Evolutionary conservation across 2,113 vertebrate genomes (phyloP).

Genomic region (Mus musculus): DNA sequence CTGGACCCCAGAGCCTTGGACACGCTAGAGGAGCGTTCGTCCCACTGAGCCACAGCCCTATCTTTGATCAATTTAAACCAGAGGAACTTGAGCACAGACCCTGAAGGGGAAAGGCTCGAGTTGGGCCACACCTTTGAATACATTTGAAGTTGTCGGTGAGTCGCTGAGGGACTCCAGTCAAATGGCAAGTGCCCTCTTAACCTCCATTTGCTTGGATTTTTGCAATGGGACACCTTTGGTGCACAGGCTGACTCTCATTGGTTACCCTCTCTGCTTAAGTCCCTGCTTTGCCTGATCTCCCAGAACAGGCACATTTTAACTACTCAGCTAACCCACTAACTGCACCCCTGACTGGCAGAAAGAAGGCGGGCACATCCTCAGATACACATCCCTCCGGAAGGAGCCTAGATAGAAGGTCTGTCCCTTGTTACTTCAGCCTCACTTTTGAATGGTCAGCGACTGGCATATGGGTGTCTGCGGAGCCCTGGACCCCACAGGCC

Average conservation of each 20-base stretch:
- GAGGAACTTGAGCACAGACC: background rate
- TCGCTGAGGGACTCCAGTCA: background rate
- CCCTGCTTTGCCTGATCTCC: background rate
- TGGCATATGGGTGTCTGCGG: background rate
- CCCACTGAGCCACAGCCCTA: background rate
- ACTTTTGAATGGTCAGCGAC: background rate
- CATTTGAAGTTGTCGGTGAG: background rate
- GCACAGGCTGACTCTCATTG: background rate
- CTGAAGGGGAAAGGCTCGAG: background rate
- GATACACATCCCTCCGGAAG: background rate
- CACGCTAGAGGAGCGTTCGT: background rate
- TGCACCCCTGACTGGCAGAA: background rate
- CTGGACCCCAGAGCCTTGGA: background rate
- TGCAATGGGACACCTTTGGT: background rate
- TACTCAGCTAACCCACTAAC: background rate
- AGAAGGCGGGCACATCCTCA: background rate
- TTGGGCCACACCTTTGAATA: background rate
- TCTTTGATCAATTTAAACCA: background rate
- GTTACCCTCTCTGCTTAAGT: background rate
- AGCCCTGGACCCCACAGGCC: background rate
- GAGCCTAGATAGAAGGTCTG: background rate
- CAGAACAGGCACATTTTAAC: background rate
- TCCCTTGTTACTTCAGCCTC: background rate
- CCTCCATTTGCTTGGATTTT: background rate
- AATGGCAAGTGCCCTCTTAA: background rate